Percentiles rank a stretch among this genome's conserved stretches.
These are phyloP conservation scores for Vidua macroura DNA, from an alignment of 2,113 vertebrate species.

Conservation along the genomic window DNA sequence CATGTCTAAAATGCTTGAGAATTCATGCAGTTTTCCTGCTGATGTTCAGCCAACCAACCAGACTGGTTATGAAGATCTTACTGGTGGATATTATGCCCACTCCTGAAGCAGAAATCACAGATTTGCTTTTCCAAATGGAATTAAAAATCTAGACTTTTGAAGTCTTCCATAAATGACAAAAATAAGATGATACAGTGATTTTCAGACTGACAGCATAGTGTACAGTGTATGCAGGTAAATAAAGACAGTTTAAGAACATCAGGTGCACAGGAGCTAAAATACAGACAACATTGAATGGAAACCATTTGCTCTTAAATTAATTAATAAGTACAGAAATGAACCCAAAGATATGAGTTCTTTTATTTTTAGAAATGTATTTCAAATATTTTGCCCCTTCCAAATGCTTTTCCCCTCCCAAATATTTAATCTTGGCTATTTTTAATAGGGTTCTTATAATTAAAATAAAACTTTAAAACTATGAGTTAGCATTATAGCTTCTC, in stretches of 20 bases:
- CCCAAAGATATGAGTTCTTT: neutral
- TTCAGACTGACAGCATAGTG: neutral
- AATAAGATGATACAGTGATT: neutral
- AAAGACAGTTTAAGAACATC: neutral
- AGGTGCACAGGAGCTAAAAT: neutral
- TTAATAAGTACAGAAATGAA: neutral
- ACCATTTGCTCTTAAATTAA: neutral
- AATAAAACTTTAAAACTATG: neutral
- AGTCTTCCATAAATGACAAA: neutral
- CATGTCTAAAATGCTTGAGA: neutral
- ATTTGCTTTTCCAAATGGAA: neutral
- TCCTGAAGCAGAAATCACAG: neutral
- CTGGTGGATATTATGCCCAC: neutral
- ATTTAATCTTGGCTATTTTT: neutral
- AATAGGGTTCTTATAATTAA: neutral
- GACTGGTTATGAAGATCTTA: neutral
- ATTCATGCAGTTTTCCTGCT: neutral
- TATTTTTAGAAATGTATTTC: neutral
- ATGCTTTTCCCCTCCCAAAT: neutral
- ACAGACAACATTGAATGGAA: neutral
- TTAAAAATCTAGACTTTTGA: neutral
- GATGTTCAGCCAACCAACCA: neutral
- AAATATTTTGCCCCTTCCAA: neutral
- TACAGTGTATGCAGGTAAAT: neutral
- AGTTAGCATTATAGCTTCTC: neutral